Evolutionary conservation across 2,113 vertebrate genomes (phyloP).

Genomic region (Conger conger): DNA sequence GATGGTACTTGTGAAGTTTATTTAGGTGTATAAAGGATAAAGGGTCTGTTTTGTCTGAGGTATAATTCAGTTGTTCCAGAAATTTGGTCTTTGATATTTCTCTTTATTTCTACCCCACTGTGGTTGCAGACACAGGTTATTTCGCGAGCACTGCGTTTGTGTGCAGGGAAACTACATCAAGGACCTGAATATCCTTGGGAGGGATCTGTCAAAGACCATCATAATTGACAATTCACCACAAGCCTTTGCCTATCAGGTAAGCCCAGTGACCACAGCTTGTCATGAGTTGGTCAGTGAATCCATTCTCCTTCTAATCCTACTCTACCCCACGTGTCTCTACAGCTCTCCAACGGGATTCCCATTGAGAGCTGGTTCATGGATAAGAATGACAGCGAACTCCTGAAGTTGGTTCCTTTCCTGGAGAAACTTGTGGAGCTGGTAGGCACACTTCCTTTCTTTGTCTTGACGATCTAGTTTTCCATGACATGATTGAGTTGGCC

Average conservation of each 20-base stretch:
- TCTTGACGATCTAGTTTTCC: neutral
- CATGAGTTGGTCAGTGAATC: neutral
- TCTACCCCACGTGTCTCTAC: conserved; percentile 10
- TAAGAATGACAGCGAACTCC: conserved; percentile 96
- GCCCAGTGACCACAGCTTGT: neutral
- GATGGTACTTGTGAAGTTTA: neutral
- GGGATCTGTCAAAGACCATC: conserved; percentile 98
- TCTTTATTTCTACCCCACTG: conserved; percentile 23
- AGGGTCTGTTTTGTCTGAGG: conserved; percentile 22
- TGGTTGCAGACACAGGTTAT: conserved; percentile 87
- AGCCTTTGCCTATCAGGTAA: conserved; percentile 99
- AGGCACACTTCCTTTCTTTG: conserved; percentile 37
- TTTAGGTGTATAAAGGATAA: neutral
- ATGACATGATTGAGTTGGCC: too few species aligned
- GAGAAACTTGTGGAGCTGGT: conserved; percentile 99
- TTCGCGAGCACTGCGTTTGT: conserved; percentile 98
- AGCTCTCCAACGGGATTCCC: conserved; percentile 98
- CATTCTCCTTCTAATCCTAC: neutral
- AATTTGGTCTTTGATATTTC: conserved; percentile 7
- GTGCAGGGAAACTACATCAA: conserved; percentile 99
- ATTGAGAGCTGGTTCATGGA: conserved; percentile 99
- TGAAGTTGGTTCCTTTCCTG: conserved; percentile 98
- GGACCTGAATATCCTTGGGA: conserved; percentile 96
- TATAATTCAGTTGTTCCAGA: conserved; percentile 11
- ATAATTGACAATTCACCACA: conserved; percentile 99